Evolutionary conservation across 2,113 vertebrate genomes (phyloP).

Genomic region (Bubo bubo): DNA sequence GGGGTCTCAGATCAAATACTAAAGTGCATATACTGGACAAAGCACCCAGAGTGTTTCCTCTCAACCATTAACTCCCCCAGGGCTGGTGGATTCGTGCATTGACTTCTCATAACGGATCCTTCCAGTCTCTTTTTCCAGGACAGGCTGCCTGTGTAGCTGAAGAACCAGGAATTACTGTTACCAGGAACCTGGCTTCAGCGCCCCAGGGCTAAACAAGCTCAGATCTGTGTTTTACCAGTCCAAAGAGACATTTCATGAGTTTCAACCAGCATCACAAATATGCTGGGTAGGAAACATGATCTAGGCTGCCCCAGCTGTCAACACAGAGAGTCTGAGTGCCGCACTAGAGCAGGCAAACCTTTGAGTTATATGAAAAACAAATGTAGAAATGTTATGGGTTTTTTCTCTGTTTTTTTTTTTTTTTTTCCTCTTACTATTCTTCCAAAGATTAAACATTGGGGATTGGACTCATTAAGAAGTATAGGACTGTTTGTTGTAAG

Average conservation of each 20-base stretch:
- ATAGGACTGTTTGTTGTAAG: background rate
- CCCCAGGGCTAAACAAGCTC: slow-evolving; percentile 62
- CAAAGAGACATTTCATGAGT: slow-evolving; percentile 46
- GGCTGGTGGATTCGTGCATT: background rate
- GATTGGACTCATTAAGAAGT: background rate
- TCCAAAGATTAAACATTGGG: background rate
- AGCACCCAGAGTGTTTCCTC: background rate
- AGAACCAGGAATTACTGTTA: background rate
- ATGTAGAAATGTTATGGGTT: rapidly evolving
- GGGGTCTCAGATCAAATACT: background rate
- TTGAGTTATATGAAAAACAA: background rate
- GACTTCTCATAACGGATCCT: background rate
- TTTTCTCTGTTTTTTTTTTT: background rate
- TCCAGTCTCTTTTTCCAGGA: background rate
- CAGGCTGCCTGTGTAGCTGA: background rate
- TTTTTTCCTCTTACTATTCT: background rate
- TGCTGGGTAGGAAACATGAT: background rate
- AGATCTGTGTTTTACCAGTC: slow-evolving; percentile 40
- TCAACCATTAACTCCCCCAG: background rate
- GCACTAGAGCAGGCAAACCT: background rate
- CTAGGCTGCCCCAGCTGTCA: background rate
- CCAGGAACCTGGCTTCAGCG: background rate
- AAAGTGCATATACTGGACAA: background rate
- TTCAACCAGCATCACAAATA: slow-evolving; percentile 38
- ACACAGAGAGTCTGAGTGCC: background rate